phyloP scores from a whole-genome alignment of 2,888 invertebrate genomes.

The Pseudococcus viburni region DNA sequence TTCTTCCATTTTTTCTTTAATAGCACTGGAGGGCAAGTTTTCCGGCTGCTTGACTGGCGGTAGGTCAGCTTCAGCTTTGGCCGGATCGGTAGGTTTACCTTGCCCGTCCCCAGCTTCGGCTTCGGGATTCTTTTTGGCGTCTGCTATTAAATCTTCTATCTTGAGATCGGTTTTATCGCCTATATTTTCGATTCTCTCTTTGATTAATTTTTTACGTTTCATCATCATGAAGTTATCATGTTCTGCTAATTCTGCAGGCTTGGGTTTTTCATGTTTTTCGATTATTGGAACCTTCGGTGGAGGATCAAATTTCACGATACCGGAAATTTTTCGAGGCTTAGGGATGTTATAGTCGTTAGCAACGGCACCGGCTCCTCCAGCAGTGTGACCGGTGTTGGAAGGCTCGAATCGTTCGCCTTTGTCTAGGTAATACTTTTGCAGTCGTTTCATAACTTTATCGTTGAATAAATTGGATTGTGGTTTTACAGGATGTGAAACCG shows the following conservation, averaged over 20 bases:
- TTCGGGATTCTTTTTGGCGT: slow-evolving; percentile 21
- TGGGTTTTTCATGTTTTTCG: not conserved
- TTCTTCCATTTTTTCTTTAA: slow-evolving; percentile 63
- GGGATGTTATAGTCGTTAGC: not conserved
- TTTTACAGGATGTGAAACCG: not conserved
- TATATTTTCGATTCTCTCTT: slow-evolving; percentile 61
- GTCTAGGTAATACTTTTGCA: slow-evolving; percentile 50
- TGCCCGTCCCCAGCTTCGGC: slow-evolving; percentile 24
- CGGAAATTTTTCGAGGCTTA: not conserved
- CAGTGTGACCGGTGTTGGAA: not conserved
- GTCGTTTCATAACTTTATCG: slow-evolving; percentile 51
- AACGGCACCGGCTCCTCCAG: not conserved
- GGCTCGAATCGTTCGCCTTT: slow-evolving; percentile 13
- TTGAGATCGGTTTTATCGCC: slow-evolving; percentile 56
- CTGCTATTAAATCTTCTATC: slow-evolving; percentile 55
- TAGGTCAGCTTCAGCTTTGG: slow-evolving; percentile 37
- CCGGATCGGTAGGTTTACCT: not conserved
- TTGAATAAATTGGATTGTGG: slow-evolving; percentile 43
- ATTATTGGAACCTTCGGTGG: not conserved
- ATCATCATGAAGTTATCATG: slow-evolving; percentile 44
- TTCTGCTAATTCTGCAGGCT: not conserved
- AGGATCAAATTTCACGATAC: not conserved
- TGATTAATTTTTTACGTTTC: slow-evolving; percentile 60
- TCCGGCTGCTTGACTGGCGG: slow-evolving; percentile 55
- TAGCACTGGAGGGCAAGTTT: slow-evolving; percentile 62